Conservation (phyloP, 2,888 invertebrate genomes). For the Nebria salina region DNA sequence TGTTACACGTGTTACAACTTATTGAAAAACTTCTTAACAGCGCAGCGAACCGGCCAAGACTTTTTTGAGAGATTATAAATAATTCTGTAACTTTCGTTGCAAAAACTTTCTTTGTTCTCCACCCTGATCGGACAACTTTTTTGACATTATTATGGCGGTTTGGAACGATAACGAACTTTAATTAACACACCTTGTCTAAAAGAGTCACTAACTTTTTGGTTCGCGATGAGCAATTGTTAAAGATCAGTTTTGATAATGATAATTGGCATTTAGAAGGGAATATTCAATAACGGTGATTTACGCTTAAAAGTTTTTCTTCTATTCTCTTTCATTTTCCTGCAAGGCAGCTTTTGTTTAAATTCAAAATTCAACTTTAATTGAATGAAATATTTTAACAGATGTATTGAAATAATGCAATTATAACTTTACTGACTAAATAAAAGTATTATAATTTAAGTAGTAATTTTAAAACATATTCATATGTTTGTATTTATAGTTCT, state of each 20-base stretch:
- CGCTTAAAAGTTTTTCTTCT: not conserved
- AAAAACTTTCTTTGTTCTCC: not conserved
- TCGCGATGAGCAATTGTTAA: not conserved
- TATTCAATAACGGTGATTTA: not conserved
- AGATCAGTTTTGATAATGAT: not conserved
- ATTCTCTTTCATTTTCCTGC: no score
- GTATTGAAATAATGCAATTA: no score
- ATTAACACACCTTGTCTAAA: not conserved
- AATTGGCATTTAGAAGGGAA: not conserved
- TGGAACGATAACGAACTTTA: not conserved
- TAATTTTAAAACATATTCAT: no score
- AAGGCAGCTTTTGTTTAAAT: no score
- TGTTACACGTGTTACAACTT: conserved; percentile 1
- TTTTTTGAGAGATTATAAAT: not conserved
- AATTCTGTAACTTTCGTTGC: not conserved
- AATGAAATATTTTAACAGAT: no score
- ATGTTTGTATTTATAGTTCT: no score
- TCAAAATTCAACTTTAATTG: no score
- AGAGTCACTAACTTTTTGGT: not conserved
- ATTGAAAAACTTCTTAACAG: not conserved
- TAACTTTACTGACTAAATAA: no score
- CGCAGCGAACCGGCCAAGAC: not conserved
- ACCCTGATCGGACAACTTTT: not conserved
- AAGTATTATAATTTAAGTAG: no score
- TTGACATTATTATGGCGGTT: not conserved